Conservation (phyloP, 2,113 vertebrate species). For the Dicrurus megarhynchus region DNA sequence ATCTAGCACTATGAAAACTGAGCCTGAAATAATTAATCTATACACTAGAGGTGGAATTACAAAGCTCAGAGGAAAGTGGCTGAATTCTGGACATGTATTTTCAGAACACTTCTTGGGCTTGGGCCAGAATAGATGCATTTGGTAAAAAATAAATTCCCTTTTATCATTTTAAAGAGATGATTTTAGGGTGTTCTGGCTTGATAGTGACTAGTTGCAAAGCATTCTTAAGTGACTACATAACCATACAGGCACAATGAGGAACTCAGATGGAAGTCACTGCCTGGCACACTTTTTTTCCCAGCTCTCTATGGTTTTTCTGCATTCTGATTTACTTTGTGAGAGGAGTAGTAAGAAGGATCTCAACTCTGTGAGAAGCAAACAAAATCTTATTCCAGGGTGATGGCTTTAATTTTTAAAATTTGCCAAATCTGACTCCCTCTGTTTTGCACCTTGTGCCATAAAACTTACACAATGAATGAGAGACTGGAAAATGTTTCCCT, state of each 20-base stretch:
- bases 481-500: not conserved
- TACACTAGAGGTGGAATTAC: not conserved
- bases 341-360: not conserved
- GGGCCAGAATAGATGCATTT: not conserved
- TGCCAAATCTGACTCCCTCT: not conserved
- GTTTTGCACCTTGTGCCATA: not conserved
- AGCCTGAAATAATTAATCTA: not conserved
- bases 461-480: not conserved
- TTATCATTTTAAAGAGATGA: not conserved
- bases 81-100: not conserved
- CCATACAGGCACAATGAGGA: fast-evolving
- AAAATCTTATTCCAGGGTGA: not conserved
- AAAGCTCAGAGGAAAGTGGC: not conserved
- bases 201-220: not conserved
- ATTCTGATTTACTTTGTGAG: not conserved
- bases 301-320: not conserved
- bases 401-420: not conserved
- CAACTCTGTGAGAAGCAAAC: not conserved
- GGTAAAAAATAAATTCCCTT: not conserved
- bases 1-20: not conserved
- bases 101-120: not conserved
- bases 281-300: not conserved
- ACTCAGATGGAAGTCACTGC: not conserved
- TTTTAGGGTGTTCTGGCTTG: not conserved
- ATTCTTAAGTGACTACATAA: not conserved